phyloP scores from a whole-genome alignment of 2,888 invertebrate species.

The Apodemia hepburni region DNA sequence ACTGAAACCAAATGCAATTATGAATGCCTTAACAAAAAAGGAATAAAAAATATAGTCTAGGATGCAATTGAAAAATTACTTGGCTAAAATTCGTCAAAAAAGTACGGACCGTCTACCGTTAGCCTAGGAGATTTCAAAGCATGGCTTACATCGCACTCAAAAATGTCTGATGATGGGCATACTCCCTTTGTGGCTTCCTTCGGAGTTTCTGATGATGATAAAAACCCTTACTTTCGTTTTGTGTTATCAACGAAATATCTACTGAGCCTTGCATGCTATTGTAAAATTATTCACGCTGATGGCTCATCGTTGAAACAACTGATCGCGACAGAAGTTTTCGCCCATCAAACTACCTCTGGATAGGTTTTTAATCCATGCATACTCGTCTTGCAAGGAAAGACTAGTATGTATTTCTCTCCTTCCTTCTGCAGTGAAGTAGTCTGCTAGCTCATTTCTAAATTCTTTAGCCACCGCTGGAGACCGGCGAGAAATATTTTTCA shows the following conservation, averaged over 20 bases:
- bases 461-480: too few species aligned
- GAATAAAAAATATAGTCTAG: background rate
- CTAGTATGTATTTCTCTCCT: too few species aligned
- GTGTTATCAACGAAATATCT: slow-evolving; percentile 24
- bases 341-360: too few species aligned
- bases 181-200: slow-evolving; percentile 25
- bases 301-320: slow-evolving; percentile 33
- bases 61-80: slow-evolving; percentile 8
- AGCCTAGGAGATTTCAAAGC: slow-evolving; percentile 31
- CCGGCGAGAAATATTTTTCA: too few species aligned
- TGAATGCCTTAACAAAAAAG: slow-evolving; percentile 5
- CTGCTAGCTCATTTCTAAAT: too few species aligned
- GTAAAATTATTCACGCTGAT: slow-evolving; percentile 33
- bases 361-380: too few species aligned
- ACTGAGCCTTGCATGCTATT: slow-evolving; percentile 21
- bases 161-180: slow-evolving; percentile 29
- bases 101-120: slow-evolving; percentile 29
- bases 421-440: too few species aligned
- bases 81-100: slow-evolving; percentile 6
- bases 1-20: slow-evolving; percentile 5
- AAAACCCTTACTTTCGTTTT: slow-evolving; percentile 16
- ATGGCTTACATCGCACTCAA: slow-evolving; percentile 30
- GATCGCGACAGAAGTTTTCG: slow-evolving; percentile 33
- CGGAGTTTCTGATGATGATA: slow-evolving; percentile 23
- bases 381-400: too few species aligned